phyloP scores from a whole-genome alignment of 2,888 invertebrate genomes.

The Petrolisthes manimaculis region DNA sequence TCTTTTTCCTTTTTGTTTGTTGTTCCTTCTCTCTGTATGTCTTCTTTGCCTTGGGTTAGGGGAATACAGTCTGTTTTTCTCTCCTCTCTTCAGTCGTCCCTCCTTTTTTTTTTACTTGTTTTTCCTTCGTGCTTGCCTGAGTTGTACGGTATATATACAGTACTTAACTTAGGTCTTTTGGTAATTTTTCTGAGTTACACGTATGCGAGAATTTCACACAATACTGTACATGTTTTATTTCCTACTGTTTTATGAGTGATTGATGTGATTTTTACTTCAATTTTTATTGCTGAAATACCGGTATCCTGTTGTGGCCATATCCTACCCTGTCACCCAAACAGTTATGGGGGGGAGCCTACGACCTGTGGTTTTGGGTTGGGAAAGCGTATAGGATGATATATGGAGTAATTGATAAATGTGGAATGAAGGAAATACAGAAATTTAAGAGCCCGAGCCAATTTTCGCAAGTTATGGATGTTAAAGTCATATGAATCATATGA shows the following conservation, averaged over 20 bases:
- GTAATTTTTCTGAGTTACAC: too few species aligned
- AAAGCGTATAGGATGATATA: too few species aligned
- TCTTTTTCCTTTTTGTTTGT: background rate
- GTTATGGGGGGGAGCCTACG: too few species aligned
- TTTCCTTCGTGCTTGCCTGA: background rate
- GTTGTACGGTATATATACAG: too few species aligned
- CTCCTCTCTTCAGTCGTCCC: background rate
- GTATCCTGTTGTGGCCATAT: background rate
- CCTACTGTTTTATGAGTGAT: background rate
- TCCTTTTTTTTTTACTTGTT: background rate
- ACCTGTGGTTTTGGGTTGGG: too few species aligned
- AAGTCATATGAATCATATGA: too few species aligned
- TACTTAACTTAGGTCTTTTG: too few species aligned
- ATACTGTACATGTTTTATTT: background rate
- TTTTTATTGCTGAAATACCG: background rate
- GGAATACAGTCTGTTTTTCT: background rate
- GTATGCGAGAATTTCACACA: background rate
- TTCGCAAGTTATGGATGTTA: too few species aligned
- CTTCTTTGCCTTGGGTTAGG: background rate
- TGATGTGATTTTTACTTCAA: background rate
- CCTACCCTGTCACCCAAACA: too few species aligned
- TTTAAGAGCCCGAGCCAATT: too few species aligned
- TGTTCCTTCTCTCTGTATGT: constrained; percentile 11
- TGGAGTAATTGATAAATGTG: background rate
- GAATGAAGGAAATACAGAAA: too few species aligned